Conservation (phyloP, 2,113 vertebrate genomes). For the Rynchops niger region DNA sequence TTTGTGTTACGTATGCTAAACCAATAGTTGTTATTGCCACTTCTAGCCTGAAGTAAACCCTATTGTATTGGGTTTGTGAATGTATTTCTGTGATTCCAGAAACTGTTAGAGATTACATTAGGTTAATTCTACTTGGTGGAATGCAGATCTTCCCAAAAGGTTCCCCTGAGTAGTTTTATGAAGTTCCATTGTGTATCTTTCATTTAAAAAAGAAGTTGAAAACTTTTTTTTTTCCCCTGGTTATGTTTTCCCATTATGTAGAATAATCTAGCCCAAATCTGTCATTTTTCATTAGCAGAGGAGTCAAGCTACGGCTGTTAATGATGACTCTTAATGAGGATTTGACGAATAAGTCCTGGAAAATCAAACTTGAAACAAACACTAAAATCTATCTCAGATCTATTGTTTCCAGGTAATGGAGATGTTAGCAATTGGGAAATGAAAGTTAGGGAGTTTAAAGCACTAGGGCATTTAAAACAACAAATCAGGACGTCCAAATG, state of each 20-base stretch:
- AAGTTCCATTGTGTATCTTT: background rate
- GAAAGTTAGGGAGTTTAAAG: background rate
- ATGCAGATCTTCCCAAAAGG: background rate
- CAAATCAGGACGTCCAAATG: background rate
- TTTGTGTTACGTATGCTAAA: background rate
- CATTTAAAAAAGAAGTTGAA: background rate
- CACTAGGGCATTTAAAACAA: background rate
- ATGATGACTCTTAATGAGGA: constrained; percentile 17
- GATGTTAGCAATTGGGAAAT: background rate
- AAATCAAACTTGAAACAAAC: constrained; percentile 11
- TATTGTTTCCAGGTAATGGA: background rate
- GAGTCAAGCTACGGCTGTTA: background rate
- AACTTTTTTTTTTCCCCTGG: background rate
- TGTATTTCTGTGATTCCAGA: background rate
- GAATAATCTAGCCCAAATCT: background rate
- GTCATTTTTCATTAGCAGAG: constrained; percentile 37
- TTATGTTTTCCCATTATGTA: background rate
- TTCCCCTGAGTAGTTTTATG: background rate
- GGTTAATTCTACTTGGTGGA: background rate
- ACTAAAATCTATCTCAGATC: background rate
- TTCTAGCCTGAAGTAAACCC: background rate
- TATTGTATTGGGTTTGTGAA: background rate
- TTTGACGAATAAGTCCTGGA: background rate
- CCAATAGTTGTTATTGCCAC: background rate
- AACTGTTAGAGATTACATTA: background rate